Conservation (phyloP, 2,888 invertebrate species). For the Incurvaria masculella region DNA sequence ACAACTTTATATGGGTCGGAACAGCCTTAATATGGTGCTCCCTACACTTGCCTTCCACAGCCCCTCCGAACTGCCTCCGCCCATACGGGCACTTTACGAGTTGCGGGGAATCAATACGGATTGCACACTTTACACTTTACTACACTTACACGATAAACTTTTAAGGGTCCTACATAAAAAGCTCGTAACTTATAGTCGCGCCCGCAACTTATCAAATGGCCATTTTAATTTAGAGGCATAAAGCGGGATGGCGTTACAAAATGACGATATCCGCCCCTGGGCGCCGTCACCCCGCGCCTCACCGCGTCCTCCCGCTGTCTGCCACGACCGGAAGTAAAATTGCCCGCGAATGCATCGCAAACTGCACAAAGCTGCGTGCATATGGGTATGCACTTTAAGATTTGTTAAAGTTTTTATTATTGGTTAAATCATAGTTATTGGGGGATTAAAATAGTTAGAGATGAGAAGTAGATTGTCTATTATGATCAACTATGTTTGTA, state of each 20-base stretch:
- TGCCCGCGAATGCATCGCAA: not conserved
- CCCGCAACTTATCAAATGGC: not conserved
- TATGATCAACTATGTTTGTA: too few relatives aligned
- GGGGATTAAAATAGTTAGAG: too few relatives aligned
- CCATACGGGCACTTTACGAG: not conserved
- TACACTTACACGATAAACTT: not conserved
- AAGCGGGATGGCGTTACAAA: constrained; percentile 2
- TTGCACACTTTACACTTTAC: not conserved
- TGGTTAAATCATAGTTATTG: too few relatives aligned
- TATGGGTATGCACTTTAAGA: not conserved
- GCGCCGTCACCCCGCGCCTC: too few relatives aligned
- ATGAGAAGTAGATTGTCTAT: too few relatives aligned
- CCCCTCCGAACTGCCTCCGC: not conserved
- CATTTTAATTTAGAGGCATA: constrained; percentile 1
- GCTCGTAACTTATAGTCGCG: not conserved
- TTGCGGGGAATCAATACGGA: not conserved
- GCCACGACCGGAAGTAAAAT: not conserved
- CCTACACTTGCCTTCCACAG: too few relatives aligned
- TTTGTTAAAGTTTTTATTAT: too few relatives aligned
- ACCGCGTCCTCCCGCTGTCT: not conserved
- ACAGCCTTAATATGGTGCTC: too few relatives aligned
- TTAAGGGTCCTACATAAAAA: not conserved
- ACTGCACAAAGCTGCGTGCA: not conserved
- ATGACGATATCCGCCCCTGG: not conserved
- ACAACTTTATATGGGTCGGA: too few relatives aligned